phyloP scores from a whole-genome alignment of 2,888 invertebrate species.

The Cacoxenus indagator region DNA sequence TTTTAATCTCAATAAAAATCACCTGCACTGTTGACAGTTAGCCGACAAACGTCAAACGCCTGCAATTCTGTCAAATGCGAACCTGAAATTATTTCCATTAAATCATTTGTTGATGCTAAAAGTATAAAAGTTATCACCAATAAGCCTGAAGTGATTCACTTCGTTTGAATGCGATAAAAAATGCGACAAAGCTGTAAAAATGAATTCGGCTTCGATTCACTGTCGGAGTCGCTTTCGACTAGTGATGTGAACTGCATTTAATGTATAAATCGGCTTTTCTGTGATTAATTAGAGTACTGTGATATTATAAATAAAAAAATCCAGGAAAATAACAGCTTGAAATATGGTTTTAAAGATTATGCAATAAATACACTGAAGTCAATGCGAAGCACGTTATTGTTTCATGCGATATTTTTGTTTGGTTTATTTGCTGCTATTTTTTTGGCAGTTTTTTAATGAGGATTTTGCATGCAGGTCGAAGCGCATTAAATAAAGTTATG shows the following conservation, averaged over 20 bases:
- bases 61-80: conserved; percentile 36
- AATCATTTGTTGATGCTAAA: not conserved
- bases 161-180: too few relatives aligned
- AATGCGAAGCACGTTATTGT: not conserved
- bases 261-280: not conserved
- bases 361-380: not conserved
- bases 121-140: conserved; percentile 23
- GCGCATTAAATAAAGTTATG: not conserved
- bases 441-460: not conserved
- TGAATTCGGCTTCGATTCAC: too few relatives aligned
- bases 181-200: too few relatives aligned
- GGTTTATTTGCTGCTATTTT: too few relatives aligned
- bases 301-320: not conserved
- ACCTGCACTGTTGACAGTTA: conserved; percentile 30
- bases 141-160: too few relatives aligned
- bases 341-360: not conserved
- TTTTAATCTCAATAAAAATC: not conserved
- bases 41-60: conserved; percentile 44
- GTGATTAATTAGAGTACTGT: not conserved
- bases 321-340: not conserved
- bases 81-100: conserved; percentile 11
- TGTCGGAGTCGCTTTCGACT: too few relatives aligned
- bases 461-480: not conserved
- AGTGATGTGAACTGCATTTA: not conserved
- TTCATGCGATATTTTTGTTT: too few relatives aligned